Conservation (phyloP, 2,888 invertebrate species). For the Aricia artaxerxes region DNA sequence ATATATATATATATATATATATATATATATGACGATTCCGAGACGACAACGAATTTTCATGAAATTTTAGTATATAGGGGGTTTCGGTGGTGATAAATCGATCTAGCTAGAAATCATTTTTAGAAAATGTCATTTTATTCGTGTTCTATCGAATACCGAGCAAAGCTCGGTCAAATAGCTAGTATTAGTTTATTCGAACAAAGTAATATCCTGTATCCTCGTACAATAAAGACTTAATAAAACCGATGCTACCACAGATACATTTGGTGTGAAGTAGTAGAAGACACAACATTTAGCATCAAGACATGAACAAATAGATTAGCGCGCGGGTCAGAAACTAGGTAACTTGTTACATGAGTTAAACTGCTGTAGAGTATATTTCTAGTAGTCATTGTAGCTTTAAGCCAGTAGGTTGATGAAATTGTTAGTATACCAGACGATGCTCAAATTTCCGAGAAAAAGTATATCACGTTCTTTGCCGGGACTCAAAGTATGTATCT, state of each 20-base stretch:
- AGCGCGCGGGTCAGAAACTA: constrained; percentile 38
- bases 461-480: too few species aligned
- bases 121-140: too few species aligned
- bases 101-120: too few species aligned
- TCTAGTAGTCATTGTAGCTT: neutral
- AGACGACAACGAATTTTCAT: too few species aligned
- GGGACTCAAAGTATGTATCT: too few species aligned
- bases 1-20: too few species aligned
- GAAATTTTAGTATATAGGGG: too few species aligned
- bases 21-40: too few species aligned
- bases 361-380: constrained; percentile 1
- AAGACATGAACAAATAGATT: constrained; percentile 41
- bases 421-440: neutral
- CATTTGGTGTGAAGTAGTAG: constrained; percentile 31
- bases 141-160: too few species aligned
- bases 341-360: constrained; percentile 37
- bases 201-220: neutral
- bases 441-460: too few species aligned
- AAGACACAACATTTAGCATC: constrained; percentile 35
- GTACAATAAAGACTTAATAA: constrained; percentile 14
- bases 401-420: neutral
- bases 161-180: too few species aligned
- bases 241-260: constrained; percentile 11
- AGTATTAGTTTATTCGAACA: neutral
- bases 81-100: too few species aligned